Evolutionary conservation across 2,888 invertebrate genomes (phyloP), one percentile per base, ranked within the genome.

Genomic region (Eledone cirrhosa): DNA sequence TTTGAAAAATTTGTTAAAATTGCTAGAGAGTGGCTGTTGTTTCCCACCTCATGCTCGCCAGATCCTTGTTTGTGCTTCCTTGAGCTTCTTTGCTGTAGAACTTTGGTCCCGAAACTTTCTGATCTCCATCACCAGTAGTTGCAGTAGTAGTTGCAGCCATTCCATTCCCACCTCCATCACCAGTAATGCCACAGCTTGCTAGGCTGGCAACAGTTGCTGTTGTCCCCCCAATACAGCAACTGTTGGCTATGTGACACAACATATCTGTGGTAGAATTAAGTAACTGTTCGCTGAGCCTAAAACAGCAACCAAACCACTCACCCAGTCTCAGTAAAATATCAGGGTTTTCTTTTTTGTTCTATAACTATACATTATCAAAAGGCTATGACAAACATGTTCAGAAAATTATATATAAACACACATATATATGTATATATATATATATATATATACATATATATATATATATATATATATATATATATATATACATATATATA

Each of bases 221-320:
- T 33, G 72, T 72, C 72, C 72, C 72, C 72, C 76, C 76, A 27
- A 76, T 76, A 11, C 76, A 76, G 76, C 76, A 76, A 76, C 76
- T 76, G 76, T 48, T 76, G 27, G 76, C 76, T 48, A 76, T 76
- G 76, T 76, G 76, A 48, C 48, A 47, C 48, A 76, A 48, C 76
- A 76, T 76, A 24, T 76, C 76, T 16, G 76, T 76, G 13, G 76
- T 76, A 13, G 76, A 76, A 29, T 48, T 76, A 27, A 76, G 48
- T 22, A 76, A 48, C 76, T 76, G 76, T 29, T 76, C 76, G 29
- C 76, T 76, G 16, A 76, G 47, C 76, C 76, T 76, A 76, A 19
- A 48, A 76, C 76, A 76, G 33, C 33, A 72, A 72, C 41, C 72
- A 72, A 72, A 72, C 33, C 33, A 41, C 72, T 72, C 22, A n/a